Percentiles rank a stretch among this genome's conserved stretches.
phyloP scores from a whole-genome alignment of 2,797 vertebrate species.

The Salmo trutta region DNA sequence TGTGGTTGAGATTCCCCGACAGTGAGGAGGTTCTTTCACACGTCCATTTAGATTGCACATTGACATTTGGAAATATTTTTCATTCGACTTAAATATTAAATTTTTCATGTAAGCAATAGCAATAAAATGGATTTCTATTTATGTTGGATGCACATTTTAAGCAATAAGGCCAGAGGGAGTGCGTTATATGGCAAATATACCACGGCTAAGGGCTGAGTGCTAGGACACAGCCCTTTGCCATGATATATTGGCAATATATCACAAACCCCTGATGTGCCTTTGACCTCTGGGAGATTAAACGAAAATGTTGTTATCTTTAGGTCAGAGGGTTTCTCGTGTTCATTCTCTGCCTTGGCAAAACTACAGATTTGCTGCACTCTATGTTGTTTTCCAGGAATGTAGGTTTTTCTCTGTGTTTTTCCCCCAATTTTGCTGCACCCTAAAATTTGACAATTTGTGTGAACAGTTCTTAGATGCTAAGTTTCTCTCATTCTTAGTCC shows the following conservation, averaged over 20 bases:
- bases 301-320: constrained; percentile 45
- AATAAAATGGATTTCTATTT: no score
- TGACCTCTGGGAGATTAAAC: constrained; percentile 35
- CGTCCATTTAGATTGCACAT: constrained; percentile 10
- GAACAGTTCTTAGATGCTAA: background rate
- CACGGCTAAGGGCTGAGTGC: no score
- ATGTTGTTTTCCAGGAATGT: constrained; percentile 43
- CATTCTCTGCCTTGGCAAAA: constrained; percentile 39
- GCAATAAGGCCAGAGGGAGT: background rate
- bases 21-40: constrained; percentile 42
- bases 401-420: background rate
- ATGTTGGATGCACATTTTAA: background rate
- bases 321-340: constrained; percentile 48
- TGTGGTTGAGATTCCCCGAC: constrained; percentile 45
- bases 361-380: constrained; percentile 35
- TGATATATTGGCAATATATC: no score
- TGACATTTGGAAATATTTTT: background rate
- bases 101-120: background rate
- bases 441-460: background rate
- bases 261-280: background rate
- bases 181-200: no score
- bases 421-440: background rate
- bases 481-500: background rate
- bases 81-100: background rate
- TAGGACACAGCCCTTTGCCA: no score